These are phyloP conservation scores for Halcyon badia DNA, from an alignment of 2,797 vertebrate genomes.

Conservation along the genomic window DNA sequence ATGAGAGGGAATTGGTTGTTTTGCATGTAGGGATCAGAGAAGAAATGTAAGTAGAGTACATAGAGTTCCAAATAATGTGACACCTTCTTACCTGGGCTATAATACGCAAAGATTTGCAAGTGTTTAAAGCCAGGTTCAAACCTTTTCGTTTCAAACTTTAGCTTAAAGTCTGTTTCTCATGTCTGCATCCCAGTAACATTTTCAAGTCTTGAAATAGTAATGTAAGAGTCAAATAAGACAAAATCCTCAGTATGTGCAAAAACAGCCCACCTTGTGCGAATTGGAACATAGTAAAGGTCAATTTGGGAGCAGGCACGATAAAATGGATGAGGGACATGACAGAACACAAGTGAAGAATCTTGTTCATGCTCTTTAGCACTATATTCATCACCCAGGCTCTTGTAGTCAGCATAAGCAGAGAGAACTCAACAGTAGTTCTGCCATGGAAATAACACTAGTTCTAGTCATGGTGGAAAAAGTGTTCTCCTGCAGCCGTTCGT, in stretches of 20 bases:
- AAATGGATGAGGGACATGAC: background rate
- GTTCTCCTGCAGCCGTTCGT: background rate
- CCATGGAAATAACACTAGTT: background rate
- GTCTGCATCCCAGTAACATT: background rate
- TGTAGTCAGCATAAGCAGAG: background rate
- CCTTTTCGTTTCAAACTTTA: background rate
- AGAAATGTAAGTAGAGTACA: background rate
- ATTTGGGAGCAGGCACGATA: background rate
- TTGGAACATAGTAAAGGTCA: background rate
- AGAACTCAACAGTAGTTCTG: background rate
- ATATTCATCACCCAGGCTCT: background rate
- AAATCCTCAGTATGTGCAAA: background rate
- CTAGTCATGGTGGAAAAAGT: background rate
- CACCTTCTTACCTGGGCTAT: background rate
- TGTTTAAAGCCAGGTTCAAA: background rate
- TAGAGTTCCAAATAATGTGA: background rate
- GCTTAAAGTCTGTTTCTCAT: background rate
- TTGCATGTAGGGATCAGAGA: background rate
- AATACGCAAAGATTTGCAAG: background rate
- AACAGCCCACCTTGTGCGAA: rapidly evolving
- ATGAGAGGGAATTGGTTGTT: background rate
- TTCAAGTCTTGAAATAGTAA: background rate
- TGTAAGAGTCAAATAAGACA: background rate
- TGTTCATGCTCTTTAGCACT: background rate
- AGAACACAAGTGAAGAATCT: background rate